Percentiles rank a stretch among this genome's conserved stretches.
phyloP scores from a whole-genome alignment of 1,140 invertebrate species.

The Aethina tumida region DNA sequence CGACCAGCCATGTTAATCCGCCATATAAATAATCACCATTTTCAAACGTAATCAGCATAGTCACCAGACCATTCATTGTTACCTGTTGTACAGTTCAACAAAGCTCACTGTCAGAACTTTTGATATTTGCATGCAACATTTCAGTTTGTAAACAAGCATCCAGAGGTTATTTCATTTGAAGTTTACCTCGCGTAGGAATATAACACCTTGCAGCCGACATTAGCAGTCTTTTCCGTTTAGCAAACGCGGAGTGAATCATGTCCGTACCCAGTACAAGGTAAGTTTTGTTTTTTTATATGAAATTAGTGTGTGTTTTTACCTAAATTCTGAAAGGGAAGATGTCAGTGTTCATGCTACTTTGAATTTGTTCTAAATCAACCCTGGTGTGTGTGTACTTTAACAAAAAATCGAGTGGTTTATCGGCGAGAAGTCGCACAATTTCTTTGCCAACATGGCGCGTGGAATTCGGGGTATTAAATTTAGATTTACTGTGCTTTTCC shows the following conservation, averaged over 20 bases:
- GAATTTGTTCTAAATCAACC: constrained; percentile 7
- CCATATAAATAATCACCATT: too few relatives aligned
- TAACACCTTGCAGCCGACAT: constrained; percentile 24
- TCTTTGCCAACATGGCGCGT: constrained; percentile 62
- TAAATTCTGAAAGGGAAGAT: constrained; percentile 14
- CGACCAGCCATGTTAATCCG: too few relatives aligned
- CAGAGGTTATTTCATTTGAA: constrained; percentile 2
- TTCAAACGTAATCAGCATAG: too few relatives aligned
- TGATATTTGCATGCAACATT: too few relatives aligned
- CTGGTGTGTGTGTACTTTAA: constrained; percentile 17
- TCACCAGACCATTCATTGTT: too few relatives aligned
- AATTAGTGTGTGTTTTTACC: constrained; percentile 14
- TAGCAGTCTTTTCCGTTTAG: constrained; percentile 56
- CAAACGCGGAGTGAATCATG: constrained; percentile 61
- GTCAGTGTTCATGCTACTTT: constrained; percentile 7
- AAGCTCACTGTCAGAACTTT: too few relatives aligned
- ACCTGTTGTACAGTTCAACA: too few relatives aligned
- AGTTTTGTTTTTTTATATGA: constrained; percentile 39
- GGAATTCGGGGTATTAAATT: constrained; percentile 25
- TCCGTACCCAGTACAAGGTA: constrained; percentile 67
- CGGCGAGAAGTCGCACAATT: constrained; percentile 32
- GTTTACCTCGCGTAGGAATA: constrained; percentile 28
- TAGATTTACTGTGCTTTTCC: constrained; percentile 3
- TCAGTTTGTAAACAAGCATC: not conserved
- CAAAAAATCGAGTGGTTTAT: constrained; percentile 17